These are phyloP conservation scores for Caranx melampygus DNA, from an alignment of 2,113 vertebrate species.

Conservation along the genomic window DNA sequence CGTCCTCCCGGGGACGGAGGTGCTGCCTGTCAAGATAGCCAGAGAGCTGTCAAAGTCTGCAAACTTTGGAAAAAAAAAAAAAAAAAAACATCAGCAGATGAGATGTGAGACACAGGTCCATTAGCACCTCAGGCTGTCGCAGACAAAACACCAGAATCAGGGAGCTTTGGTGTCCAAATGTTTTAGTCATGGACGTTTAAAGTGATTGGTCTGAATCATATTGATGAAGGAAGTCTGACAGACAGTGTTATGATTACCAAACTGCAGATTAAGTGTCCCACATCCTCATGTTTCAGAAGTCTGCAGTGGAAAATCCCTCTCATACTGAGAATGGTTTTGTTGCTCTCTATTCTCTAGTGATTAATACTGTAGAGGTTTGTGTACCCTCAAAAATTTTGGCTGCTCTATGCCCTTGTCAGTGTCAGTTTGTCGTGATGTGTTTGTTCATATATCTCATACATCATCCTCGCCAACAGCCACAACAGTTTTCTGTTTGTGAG, in stretches of 20 bases:
- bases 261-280: background rate
- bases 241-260: constrained; percentile 29
- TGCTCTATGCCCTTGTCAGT: constrained; percentile 34
- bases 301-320: constrained; percentile 19
- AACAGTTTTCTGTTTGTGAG: constrained; percentile 8
- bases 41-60: constrained; percentile 19
- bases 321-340: constrained; percentile 6
- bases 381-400: constrained; percentile 45
- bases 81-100: constrained; percentile 41
- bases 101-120: constrained; percentile 44
- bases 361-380: constrained; percentile 41
- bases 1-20: constrained; percentile 57
- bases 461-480: constrained; percentile 35
- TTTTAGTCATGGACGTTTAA: constrained; percentile 43
- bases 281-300: background rate
- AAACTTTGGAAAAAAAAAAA: constrained; percentile 41
- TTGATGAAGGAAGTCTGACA: constrained; percentile 31
- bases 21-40: constrained; percentile 46
- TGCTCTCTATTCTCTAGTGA: constrained; percentile 39
- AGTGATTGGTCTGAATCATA: constrained; percentile 21
- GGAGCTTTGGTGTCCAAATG: constrained; percentile 33
- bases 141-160: constrained; percentile 36
- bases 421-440: constrained; percentile 53
- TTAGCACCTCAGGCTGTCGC: constrained; percentile 51
- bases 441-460: constrained; percentile 50